Evolutionary conservation across 2,797 vertebrate species (phyloP).

Genomic region (Onychomys arenicola): DNA sequence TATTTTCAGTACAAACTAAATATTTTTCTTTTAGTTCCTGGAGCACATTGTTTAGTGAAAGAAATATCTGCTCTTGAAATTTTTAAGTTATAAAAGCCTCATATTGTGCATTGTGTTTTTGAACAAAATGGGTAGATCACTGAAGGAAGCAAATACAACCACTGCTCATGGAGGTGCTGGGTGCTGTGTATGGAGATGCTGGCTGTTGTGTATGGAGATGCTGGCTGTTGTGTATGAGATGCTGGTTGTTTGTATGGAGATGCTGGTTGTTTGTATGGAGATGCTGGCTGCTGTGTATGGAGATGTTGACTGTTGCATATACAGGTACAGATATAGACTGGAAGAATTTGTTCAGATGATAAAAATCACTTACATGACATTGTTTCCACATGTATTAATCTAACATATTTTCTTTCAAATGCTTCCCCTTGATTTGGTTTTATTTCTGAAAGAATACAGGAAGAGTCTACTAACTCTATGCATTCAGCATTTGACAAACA

Average conservation of each 20-base stretch:
- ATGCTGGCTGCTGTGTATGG: too few species aligned
- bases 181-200: too few species aligned
- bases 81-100: background rate
- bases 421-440: background rate
- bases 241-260: background rate
- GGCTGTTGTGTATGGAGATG: too few species aligned
- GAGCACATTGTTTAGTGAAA: conserved; percentile 21
- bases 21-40: conserved; percentile 34
- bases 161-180: background rate
- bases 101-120: background rate
- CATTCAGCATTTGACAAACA: background rate
- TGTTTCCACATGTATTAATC: background rate
- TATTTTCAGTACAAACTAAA: conserved; percentile 33
- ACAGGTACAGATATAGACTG: background rate
- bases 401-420: conserved; percentile 23
- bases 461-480: background rate
- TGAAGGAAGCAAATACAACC: background rate
- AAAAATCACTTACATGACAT: conserved; percentile 31
- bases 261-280: background rate
- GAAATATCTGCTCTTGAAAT: background rate
- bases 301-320: background rate
- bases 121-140: background rate
- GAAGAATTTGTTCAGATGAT: background rate
- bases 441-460: conserved; percentile 2
- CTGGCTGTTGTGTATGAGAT: too few species aligned